phyloP scores from a whole-genome alignment of 30 jellyfish, hydroid and myxozoan species.

The Calvadosia cruxmelitensis region DNA sequence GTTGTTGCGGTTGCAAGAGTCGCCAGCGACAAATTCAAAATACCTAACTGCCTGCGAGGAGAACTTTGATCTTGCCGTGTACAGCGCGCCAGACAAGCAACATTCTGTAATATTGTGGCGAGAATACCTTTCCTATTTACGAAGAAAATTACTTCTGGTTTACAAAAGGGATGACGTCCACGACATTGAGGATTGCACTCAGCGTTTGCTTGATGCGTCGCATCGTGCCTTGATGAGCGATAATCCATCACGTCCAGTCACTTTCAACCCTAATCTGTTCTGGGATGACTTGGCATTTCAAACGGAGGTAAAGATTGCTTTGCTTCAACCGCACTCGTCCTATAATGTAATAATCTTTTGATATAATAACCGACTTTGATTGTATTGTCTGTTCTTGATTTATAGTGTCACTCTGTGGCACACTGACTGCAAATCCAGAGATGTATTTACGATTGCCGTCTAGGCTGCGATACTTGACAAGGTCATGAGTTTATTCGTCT shows the following conservation, averaged over 20 bases:
- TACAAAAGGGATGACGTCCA: background rate
- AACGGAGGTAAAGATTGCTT: background rate
- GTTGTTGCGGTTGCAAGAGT: background rate
- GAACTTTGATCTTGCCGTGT: constrained; percentile 70
- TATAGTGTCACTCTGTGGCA: too few relatives aligned
- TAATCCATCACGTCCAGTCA: background rate
- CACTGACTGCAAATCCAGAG: too few relatives aligned
- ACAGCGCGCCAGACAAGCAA: background rate
- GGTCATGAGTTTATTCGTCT: too few relatives aligned
- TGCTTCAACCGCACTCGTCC: too few relatives aligned
- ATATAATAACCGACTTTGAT: background rate
- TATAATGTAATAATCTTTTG: background rate
- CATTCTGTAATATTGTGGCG: background rate
- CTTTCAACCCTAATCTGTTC: background rate
- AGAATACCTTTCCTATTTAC: background rate
- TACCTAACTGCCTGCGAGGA: constrained; percentile 43
- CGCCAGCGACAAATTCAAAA: background rate
- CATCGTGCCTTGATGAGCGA: background rate
- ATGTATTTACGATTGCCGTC: too few relatives aligned
- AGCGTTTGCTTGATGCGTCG: background rate
- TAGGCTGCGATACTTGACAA: too few relatives aligned
- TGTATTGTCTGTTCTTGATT: background rate
- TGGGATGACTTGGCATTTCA: background rate
- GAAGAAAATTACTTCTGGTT: background rate
- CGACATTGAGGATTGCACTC: background rate